phyloP scores from a whole-genome alignment of 2,113 vertebrate species.

The Triplophysa tibetana region DNA sequence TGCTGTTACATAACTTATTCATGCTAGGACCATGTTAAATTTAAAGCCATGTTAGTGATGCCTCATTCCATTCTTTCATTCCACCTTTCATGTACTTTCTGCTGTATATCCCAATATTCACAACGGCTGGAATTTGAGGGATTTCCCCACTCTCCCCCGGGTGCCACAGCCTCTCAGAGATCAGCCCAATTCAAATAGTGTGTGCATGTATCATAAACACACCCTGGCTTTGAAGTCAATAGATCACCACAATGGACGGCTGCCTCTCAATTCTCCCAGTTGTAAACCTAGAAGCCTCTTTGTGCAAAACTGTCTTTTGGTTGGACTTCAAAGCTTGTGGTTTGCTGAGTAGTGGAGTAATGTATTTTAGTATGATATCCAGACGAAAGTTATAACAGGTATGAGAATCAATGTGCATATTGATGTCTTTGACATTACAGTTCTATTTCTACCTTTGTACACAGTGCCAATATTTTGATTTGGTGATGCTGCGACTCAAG shows the following conservation, averaged over 20 bases:
- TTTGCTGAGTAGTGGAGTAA: slow-evolving; percentile 58
- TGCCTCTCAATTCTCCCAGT: slow-evolving; percentile 48
- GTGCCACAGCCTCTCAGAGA: slow-evolving; percentile 53
- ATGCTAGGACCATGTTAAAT: slow-evolving; percentile 13
- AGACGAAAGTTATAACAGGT: slow-evolving; percentile 26
- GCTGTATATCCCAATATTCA: slow-evolving; percentile 38
- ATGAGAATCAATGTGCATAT: slow-evolving; percentile 1
- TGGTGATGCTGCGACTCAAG: not conserved
- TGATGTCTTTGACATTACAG: not conserved
- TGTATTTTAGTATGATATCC: slow-evolving; percentile 49
- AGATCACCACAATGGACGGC: slow-evolving; percentile 47
- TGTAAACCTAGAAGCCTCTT: slow-evolving; percentile 66
- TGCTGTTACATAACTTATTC: slow-evolving; percentile 13
- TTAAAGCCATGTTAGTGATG: not conserved
- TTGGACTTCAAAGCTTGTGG: slow-evolving; percentile 53
- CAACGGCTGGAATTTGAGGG: slow-evolving; percentile 54
- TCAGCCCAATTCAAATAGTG: slow-evolving; percentile 56
- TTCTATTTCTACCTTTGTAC: not conserved
- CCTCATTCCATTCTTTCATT: slow-evolving; percentile 34
- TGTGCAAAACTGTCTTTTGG: slow-evolving; percentile 52
- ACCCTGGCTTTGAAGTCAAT: slow-evolving; percentile 53
- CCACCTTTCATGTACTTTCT: slow-evolving; percentile 24
- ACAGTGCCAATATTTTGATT: not conserved
- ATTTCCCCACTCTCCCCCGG: slow-evolving; percentile 63
- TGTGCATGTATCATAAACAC: slow-evolving; percentile 62